Base-by-base conservation (phyloP, 1,140 invertebrate genomes). In the Contarinia nasturtii region DNA sequence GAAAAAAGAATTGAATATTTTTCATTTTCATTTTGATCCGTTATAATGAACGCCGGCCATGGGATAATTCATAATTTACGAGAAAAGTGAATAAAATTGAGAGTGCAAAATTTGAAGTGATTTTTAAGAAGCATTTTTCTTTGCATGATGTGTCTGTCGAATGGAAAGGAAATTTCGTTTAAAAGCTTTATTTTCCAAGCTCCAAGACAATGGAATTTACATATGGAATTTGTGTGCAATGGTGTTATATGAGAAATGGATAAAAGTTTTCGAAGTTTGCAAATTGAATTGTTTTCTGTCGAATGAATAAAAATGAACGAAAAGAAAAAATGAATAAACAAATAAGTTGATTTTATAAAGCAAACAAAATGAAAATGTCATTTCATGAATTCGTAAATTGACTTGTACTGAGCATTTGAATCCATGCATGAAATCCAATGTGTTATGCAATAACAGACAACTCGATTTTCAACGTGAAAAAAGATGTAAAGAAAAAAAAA, bases 331-430 rank as follows among this genome's bases (percentile, higher is more conserved):
- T n/a, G n/a, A 27, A 19, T 2, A 36, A 27, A 2, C 7, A n/a
- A 36, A 15, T 2, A 7, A 36, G 7, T 17, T 18, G 5, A n/a
- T n/a, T n/a, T n/a, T n/a, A n/a, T n/a, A n/a, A 1, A 48, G 20
- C 38, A 17, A 42, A 33, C 47, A 27, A 42, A 48, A 48, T 48
- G 47, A 48, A 48, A 42, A 38, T 48, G 38, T 44, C 17, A 20
- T 44, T 20, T 44, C 17, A 44, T 44, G 27, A 22, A 33, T 17
- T 20, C 45, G 21, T 27, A 33, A 33, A 17, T 46, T 22, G 21
- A 46, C 11, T 46, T 46, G 27, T 11, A 46, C 45, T 22, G 34
- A 46, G 17, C 33, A 20, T 33, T 46, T 33, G 22, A 36, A 46
- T 27, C 27, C 27, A 27, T 27, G 27, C 27, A 46, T 46, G 18